phyloP scores from a whole-genome alignment of 2,797 vertebrate genomes.

The Pangasius larnaudii region DNA sequence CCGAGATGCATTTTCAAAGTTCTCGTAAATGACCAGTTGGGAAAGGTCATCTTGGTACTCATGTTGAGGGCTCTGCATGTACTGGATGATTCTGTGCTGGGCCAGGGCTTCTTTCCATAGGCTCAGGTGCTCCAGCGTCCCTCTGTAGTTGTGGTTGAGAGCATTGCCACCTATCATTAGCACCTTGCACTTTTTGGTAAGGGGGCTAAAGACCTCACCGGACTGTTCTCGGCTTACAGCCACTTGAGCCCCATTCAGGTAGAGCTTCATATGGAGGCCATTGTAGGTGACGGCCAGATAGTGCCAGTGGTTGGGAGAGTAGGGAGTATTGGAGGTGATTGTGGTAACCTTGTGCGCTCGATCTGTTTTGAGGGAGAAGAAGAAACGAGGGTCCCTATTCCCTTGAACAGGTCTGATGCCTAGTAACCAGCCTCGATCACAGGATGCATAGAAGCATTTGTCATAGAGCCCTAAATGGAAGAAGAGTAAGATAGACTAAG shows the following conservation, averaged over 20 bases:
- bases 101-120: constrained; percentile 89
- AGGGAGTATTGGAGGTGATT: constrained; percentile 87
- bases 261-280: constrained; percentile 90
- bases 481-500: background rate
- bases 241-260: constrained; percentile 92
- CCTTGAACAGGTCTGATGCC: constrained; percentile 92
- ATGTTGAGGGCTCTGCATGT: constrained; percentile 79
- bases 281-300: constrained; percentile 91
- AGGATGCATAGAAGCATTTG: constrained; percentile 97
- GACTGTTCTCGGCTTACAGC: constrained; percentile 91
- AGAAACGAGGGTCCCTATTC: constrained; percentile 93
- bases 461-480: constrained; percentile 87
- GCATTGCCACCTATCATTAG: constrained; percentile 94
- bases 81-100: constrained; percentile 87
- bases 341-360: constrained; percentile 93
- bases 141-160: constrained; percentile 92
- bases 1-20: constrained; percentile 87
- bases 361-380: constrained; percentile 98
- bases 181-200: constrained; percentile 95
- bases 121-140: constrained; percentile 86
- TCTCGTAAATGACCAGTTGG: constrained; percentile 91
- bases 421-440: constrained; percentile 95
- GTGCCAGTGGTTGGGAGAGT: constrained; percentile 91
- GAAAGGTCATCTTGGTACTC: constrained; percentile 82
- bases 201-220: constrained; percentile 90